A percentile compares a stretch with the other conserved stretches of the same genome.
Conservation (phyloP, 2,113 vertebrate genomes). For the Apaloderma vittatum region DNA sequence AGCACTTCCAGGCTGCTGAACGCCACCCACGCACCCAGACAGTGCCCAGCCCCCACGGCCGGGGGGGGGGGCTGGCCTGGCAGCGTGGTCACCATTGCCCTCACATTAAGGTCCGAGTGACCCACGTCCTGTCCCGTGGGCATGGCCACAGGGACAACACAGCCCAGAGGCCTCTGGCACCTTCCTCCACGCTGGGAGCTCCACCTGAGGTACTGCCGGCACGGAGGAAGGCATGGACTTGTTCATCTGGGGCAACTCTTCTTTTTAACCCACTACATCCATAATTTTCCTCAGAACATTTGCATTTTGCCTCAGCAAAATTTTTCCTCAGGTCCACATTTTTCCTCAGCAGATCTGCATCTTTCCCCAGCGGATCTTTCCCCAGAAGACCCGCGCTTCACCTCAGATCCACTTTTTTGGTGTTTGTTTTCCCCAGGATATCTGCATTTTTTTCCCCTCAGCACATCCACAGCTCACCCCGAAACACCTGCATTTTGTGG, state of each 20-base stretch:
- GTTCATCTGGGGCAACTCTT: background rate
- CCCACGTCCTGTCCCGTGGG: background rate
- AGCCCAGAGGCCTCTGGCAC: background rate
- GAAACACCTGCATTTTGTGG: background rate
- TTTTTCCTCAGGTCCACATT: background rate
- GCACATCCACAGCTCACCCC: background rate
- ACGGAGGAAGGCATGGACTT: too few species aligned
- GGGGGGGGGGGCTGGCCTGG: background rate
- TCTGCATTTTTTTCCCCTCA: background rate
- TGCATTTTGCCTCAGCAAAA: background rate
- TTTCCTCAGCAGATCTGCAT: background rate
- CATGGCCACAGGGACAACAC: background rate
- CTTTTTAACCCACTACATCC: background rate
- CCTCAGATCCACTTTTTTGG: background rate
- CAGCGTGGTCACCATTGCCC: too few species aligned
- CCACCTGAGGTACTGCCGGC: background rate
- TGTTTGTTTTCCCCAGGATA: background rate
- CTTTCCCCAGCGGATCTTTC: background rate
- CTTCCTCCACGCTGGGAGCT: background rate
- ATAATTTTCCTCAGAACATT: background rate
- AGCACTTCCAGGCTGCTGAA: constrained; percentile 18
- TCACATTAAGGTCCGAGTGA: too few species aligned
- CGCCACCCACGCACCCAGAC: background rate
- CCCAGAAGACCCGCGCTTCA: background rate
- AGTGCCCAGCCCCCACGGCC: background rate